Evolutionary conservation across 2,888 invertebrate species (phyloP).

Genomic region (Drosophila colorata): DNA sequence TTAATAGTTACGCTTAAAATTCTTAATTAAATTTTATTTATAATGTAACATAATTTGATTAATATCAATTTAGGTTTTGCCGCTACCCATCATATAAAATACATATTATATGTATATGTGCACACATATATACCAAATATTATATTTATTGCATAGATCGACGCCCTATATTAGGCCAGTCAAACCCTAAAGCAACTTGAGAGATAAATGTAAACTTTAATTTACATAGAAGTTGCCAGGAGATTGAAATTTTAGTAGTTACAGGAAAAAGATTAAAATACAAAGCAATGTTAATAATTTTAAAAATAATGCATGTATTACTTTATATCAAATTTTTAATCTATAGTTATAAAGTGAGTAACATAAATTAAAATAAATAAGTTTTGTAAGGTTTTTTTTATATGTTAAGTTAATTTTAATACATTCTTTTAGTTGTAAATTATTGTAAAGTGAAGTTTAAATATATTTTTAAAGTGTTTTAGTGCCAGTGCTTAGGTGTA

Average conservation of each 20-base stretch:
- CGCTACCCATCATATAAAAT: slow-evolving; percentile 49
- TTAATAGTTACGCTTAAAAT: slow-evolving; percentile 36
- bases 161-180: slow-evolving; percentile 28
- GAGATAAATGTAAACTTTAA: slow-evolving; percentile 40
- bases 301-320: slow-evolving; percentile 75
- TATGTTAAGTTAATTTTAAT: slow-evolving; percentile 70
- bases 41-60: slow-evolving; percentile 46
- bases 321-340: slow-evolving; percentile 66
- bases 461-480: slow-evolving; percentile 58
- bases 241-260: slow-evolving; percentile 40
- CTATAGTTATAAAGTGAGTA: slow-evolving; percentile 65
- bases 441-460: slow-evolving; percentile 68
- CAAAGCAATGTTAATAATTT: slow-evolving; percentile 58
- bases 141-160: slow-evolving; percentile 52
- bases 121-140: slow-evolving; percentile 24
- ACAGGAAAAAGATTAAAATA: slow-evolving; percentile 24
- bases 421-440: slow-evolving; percentile 78
- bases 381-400: slow-evolving; percentile 35
- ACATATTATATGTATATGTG: slow-evolving; percentile 31
- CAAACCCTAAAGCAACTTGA: slow-evolving; percentile 46
- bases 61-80: slow-evolving; percentile 57
- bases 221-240: slow-evolving; percentile 49
- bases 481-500: slow-evolving; percentile 56
- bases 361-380: slow-evolving; percentile 61
- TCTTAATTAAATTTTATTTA: slow-evolving; percentile 36